Evolutionary conservation across 2,888 invertebrate species (phyloP).

Genomic region (Halictus ligatus): DNA sequence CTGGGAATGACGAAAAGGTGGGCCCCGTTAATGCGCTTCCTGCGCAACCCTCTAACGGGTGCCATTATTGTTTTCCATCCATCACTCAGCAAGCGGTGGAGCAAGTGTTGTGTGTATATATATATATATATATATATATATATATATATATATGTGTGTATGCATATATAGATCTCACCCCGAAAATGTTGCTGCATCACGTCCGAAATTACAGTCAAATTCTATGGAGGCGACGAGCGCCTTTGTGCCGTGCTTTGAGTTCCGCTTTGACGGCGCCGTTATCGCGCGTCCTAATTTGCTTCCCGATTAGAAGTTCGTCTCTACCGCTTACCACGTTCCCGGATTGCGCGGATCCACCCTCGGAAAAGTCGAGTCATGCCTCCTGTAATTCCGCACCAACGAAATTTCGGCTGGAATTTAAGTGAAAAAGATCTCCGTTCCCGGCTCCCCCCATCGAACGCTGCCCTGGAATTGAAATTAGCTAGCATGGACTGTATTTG

Average conservation of each 20-base stretch:
- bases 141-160: constrained; percentile 22
- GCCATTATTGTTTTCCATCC: constrained; percentile 74
- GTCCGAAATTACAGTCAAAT: constrained; percentile 75
- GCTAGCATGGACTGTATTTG: background rate
- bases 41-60: constrained; percentile 60
- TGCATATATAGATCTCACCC: constrained; percentile 43
- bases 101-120: constrained; percentile 44
- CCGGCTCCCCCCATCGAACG: background rate
- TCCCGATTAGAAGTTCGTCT: constrained; percentile 61
- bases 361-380: constrained; percentile 22
- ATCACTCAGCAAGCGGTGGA: constrained; percentile 60
- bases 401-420: background rate
- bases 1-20: constrained; percentile 62
- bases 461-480: background rate
- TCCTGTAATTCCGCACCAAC: constrained; percentile 1
- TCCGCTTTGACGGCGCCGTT: constrained; percentile 70
- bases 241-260: constrained; percentile 69
- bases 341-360: constrained; percentile 35
- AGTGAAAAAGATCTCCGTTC: background rate
- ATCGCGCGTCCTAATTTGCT: constrained; percentile 74
- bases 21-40: constrained; percentile 68
- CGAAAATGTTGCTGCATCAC: constrained; percentile 75
- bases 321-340: constrained; percentile 42
- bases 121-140: constrained; percentile 28
- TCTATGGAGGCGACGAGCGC: constrained; percentile 48